phyloP scores from a whole-genome alignment of 2,797 vertebrate species.

The Prionace glauca region DNA sequence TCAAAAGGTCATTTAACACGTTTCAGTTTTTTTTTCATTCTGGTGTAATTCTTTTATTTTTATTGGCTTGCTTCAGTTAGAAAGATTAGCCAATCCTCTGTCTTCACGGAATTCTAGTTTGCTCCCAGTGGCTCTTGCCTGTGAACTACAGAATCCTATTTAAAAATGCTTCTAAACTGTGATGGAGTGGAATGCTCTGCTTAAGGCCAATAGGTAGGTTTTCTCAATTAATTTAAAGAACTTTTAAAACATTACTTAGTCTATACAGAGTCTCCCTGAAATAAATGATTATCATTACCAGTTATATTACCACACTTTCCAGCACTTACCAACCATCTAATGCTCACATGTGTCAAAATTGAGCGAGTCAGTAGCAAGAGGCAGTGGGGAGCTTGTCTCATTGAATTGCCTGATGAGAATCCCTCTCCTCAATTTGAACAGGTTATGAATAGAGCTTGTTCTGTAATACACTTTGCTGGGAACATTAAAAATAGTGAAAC shows the following conservation, averaged over 20 bases:
- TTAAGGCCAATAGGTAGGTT: not conserved
- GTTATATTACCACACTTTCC: not conserved
- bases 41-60: not conserved
- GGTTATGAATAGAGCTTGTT: not conserved
- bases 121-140: not conserved
- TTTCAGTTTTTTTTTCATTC: not conserved
- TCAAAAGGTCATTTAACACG: not conserved
- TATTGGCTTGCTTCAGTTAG: constrained; percentile 1
- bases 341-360: not conserved
- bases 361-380: not conserved
- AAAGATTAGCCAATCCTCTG: not conserved
- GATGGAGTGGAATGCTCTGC: not conserved
- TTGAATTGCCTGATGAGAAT: not conserved
- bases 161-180: constrained; percentile 18
- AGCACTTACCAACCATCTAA: not conserved
- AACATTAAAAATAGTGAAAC: not conserved
- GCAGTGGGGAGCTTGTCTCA: not conserved
- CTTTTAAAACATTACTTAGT: not conserved
- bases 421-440: not conserved
- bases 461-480: not conserved
- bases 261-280: not conserved
- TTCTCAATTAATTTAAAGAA: not conserved
- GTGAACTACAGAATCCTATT: not conserved
- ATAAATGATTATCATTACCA: not conserved
- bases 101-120: not conserved